Evolutionary conservation across 2,888 invertebrate genomes (phyloP).

Genomic region (Lamellibrachia columna): DNA sequence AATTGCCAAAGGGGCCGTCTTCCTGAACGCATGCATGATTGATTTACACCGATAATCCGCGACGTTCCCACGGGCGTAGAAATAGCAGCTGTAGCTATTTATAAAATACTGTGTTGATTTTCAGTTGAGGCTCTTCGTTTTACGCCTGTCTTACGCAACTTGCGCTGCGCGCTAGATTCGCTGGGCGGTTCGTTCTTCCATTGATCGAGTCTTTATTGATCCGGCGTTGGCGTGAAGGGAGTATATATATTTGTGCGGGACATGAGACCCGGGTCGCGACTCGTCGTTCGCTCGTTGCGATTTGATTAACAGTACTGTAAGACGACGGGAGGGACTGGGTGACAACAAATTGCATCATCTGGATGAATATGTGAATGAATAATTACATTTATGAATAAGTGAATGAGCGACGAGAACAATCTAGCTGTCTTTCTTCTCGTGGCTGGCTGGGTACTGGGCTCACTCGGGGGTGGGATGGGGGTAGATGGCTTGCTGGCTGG

Average conservation of each 20-base stretch:
- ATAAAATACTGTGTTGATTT: background rate
- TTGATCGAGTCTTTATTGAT: background rate
- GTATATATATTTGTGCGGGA: background rate
- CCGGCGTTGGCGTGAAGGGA: background rate
- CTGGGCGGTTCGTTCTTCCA: background rate
- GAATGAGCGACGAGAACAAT: background rate
- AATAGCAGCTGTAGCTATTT: background rate
- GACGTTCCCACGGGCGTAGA: background rate
- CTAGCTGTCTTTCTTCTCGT: background rate
- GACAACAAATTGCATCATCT: background rate
- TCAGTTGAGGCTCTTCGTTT: background rate
- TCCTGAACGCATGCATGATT: background rate
- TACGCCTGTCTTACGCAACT: constrained; percentile 1
- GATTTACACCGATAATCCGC: background rate
- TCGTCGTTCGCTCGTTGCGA: background rate
- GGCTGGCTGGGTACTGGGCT: too few relatives aligned
- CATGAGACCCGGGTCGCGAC: background rate
- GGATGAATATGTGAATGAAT: constrained; percentile 9
- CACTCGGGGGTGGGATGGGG: too few relatives aligned
- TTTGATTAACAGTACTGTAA: background rate
- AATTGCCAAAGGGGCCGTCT: too few relatives aligned
- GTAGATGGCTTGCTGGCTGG: too few relatives aligned
- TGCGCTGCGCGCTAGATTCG: background rate
- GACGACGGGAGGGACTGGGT: background rate
- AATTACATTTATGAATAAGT: background rate